Base-by-base conservation (phyloP, 2,113 vertebrate genomes). In the Nothobranchius furzeri region DNA sequence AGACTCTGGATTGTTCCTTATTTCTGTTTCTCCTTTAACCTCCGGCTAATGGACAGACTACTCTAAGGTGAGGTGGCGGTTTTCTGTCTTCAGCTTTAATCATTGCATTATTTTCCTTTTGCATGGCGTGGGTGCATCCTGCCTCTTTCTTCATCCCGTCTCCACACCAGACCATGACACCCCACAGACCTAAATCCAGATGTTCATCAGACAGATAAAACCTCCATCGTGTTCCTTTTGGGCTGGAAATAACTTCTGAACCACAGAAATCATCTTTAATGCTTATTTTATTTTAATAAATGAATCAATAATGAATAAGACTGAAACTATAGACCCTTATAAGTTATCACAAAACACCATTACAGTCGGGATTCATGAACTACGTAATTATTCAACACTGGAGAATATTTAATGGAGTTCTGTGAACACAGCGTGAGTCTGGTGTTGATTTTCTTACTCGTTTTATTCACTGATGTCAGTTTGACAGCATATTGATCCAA, bases 41-140 rank as follows among this genome's bases (percentile, higher is more conserved):
- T 93, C 64, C 89, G 93, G 93, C 93, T 90, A 93, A 94, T 90
- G 96, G 96, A 97, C 95, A 99, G 97, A 91, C 95, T 84, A 89
- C 96, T 88, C 92, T 95, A 89, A 98, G 98, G 97, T 98, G 95
- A 98, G 98, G 92, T 60, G 52, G 51, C 54, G 36, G 55, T 52
- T 53, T 51, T 54, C 30, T 12, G 43, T 12, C 10, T 11, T 45
- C 42, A 20, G 47, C 15, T 14, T 40, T 30, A 7, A 17, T 11
- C n/a, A 3, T 25, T 7, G 43, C 62, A 36, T 14, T 7, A 4
- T 7, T 36, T 52, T 25, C 25, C n/a, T 64, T 3, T 12, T 68
- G 61, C 53, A 71, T 61, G 30, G 37, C 58, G 24, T 46, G 45
- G 57, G 63, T 58, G 30, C 25, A 9, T 59, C 37, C 14, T 0